phyloP scores from a whole-genome alignment of 2,888 invertebrate species.

The Xanthia togata region DNA sequence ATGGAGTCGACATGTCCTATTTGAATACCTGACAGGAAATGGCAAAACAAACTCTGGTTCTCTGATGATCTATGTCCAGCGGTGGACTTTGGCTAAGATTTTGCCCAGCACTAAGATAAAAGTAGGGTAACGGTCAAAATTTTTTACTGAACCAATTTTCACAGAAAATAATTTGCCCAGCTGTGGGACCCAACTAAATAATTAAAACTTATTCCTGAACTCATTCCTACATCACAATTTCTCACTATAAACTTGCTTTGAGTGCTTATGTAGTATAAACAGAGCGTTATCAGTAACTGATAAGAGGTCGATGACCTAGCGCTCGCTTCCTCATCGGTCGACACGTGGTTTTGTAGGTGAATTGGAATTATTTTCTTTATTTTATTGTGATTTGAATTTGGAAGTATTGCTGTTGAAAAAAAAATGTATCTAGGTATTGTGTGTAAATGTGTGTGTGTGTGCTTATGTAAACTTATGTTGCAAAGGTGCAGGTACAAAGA shows the following conservation, averaged over 20 bases:
- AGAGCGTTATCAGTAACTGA: conserved; percentile 80
- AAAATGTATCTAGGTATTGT: not conserved
- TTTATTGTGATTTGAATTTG: conserved; percentile 22
- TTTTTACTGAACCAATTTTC: not conserved
- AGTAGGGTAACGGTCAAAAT: fast-evolving
- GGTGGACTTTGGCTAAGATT: not conserved
- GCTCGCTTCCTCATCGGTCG: conserved; percentile 73
- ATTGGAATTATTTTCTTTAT: conserved; percentile 49
- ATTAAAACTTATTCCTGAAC: not conserved
- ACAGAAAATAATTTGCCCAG: conserved; percentile 1
- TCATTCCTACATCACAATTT: conserved; percentile 21
- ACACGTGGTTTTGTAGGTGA: conserved; percentile 75
- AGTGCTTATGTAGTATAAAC: conserved; percentile 71
- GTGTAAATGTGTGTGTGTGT: not conserved
- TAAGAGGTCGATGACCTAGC: conserved; percentile 79
- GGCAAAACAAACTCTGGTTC: not conserved
- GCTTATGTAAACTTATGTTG: not conserved
- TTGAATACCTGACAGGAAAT: not conserved
- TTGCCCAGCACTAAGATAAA: not conserved
- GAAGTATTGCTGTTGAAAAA: not conserved
- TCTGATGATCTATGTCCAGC: not conserved
- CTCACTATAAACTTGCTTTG: conserved; percentile 40
- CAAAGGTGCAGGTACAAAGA: not conserved
- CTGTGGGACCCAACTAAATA: not conserved
- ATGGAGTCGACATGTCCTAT: not conserved